These are phyloP conservation scores for roundworm (Caenorhabditis elegans) DNA, from an alignment of 1,140 invertebrate species.

Conservation along the genomic window DNA sequence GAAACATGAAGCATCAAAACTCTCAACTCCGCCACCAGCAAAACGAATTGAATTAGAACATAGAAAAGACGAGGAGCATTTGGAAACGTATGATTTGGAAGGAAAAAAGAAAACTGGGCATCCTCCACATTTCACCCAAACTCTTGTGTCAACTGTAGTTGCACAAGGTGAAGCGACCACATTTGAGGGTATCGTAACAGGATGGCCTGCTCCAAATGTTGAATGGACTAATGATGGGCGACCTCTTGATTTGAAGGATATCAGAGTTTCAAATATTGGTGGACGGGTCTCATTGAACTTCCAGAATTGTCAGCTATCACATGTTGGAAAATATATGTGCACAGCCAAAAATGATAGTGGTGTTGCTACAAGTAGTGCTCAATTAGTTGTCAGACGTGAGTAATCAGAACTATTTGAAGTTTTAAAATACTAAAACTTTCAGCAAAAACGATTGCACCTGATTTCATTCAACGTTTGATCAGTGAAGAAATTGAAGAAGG, in stretches of 20 bases:
- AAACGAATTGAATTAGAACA: conserved; percentile 45
- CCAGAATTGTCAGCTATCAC: neutral
- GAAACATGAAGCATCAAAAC: conserved; percentile 42
- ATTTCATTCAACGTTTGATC: conserved; percentile 68
- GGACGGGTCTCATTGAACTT: conserved; percentile 55
- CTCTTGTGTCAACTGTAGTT: conserved; percentile 58
- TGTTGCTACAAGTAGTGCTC: conserved; percentile 68
- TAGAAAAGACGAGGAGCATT: conserved; percentile 36
- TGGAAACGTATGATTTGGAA: conserved; percentile 43
- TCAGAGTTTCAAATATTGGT: conserved; percentile 50
- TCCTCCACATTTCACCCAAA: conserved; percentile 64
- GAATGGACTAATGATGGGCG: conserved; percentile 65
- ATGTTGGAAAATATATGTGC: conserved; percentile 64
- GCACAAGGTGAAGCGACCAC: conserved; percentile 56
- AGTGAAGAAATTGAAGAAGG: conserved; percentile 67
- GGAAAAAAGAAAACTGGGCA: conserved; percentile 43
- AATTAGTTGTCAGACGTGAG: conserved; percentile 63
- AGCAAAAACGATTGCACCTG: conserved; percentile 69
- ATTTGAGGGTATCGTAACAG: conserved; percentile 65
- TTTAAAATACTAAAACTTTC: conserved; percentile 38
- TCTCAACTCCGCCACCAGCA: conserved; percentile 53
- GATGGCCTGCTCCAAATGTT: conserved; percentile 47
- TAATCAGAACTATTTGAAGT: neutral
- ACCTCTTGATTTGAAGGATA: conserved; percentile 38
- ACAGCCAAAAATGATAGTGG: conserved; percentile 69